Evolutionary conservation across 2,113 vertebrate genomes (phyloP).

Genomic region (Gobiocypris rarus): DNA sequence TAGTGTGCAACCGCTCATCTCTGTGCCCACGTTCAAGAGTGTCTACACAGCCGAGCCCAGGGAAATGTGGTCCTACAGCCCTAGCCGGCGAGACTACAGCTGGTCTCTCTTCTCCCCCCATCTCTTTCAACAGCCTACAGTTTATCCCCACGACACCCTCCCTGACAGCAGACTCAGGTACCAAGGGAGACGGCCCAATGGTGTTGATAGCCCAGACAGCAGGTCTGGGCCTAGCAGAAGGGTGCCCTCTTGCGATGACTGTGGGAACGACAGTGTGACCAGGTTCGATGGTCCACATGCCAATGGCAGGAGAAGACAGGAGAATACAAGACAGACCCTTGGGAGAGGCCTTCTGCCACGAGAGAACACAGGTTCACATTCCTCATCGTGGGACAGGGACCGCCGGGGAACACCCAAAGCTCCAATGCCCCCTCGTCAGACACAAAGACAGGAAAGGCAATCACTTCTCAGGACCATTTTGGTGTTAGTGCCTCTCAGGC

Average conservation of each 20-base stretch:
- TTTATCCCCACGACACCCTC: constrained; percentile 68
- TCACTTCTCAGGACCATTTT: constrained; percentile 63
- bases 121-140: constrained; percentile 65
- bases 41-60: constrained; percentile 69
- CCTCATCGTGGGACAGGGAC: constrained; percentile 72
- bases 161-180: constrained; percentile 69
- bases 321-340: constrained; percentile 61
- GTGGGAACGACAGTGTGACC: constrained; percentile 62
- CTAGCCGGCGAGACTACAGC: constrained; percentile 69
- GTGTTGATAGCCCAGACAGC: constrained; percentile 72
- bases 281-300: constrained; percentile 66
- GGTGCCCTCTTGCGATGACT: constrained; percentile 64
- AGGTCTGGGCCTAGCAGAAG: constrained; percentile 69
- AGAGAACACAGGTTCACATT: constrained; percentile 73
- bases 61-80: constrained; percentile 74
- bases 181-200: constrained; percentile 72
- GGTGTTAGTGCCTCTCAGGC: constrained; percentile 63
- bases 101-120: constrained; percentile 68
- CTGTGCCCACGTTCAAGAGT: constrained; percentile 71
- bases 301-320: constrained; percentile 73
- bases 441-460: constrained; percentile 62
- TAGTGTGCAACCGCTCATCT: constrained; percentile 63
- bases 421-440: constrained; percentile 64
- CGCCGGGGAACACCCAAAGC: constrained; percentile 65
- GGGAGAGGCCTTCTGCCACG: constrained; percentile 64